Evolutionary conservation across 37 sponge, comb jelly and placozoan species (phyloP), one percentile per base, ranked within the genome.

Genomic region (Aphrocallistes beatrix): DNA sequence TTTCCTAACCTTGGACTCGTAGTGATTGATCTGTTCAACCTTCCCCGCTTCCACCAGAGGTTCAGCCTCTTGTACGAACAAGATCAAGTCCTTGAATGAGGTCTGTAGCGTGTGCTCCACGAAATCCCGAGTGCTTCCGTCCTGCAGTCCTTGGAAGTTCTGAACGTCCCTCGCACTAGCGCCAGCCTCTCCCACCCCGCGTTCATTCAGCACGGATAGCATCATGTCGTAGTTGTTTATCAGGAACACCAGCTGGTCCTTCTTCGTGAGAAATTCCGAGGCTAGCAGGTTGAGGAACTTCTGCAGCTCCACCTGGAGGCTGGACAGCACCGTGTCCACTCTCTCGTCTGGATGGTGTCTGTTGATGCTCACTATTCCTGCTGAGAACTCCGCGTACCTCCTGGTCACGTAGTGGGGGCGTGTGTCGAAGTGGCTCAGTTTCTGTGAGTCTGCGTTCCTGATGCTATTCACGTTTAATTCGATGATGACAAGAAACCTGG

Each of bases 171-270:
- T 93, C 23, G 89, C 87, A 21, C 38, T 82, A 37, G 39, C 83
- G 1, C 83, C 39, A 17, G 25, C 38, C 23, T 38, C 83, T 8
- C 23, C 83, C 25, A 38, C 39, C 1, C 37, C 37, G 49, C 90
- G 82, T 81, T 94, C 93, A 38, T 90, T 81, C 85, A 97, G 87
- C 30, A 98, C 99, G 37, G 88, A 82, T 36, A 98, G 81, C 90
- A 98, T 88, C 91, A 95, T 94, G 83, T 98, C 99, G 83, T 98
- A 98, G 89, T 98, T 98, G 89, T 98, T 98, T 86, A 98, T 98
- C 82, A 98, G 93, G 75, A 98, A 98, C 30, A 98, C 85, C 23
- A 98, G 90, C 87, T 98, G 99, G 28, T 98, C 99, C 82, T 93
- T 95, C 39, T 94, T 38, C 37, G 82, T 81, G 0, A 88, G 95